Base-by-base conservation (phyloP, 30 jellyfish, hydroid and myxozoan genomes). In the Hydra vulgaris region DNA sequence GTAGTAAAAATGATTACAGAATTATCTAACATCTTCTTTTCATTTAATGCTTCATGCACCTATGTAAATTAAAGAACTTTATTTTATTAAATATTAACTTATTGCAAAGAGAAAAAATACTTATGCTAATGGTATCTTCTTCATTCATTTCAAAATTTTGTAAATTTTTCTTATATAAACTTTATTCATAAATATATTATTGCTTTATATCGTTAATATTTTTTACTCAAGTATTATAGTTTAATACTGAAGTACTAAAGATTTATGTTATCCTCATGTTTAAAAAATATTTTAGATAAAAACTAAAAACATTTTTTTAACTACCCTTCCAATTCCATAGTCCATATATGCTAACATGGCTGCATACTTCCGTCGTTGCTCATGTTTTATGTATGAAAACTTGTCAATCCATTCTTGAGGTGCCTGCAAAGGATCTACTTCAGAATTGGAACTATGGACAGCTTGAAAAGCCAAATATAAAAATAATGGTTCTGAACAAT, bases 401-500 rank as follows among this genome's bases (percentile, higher is more conserved):
- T 83, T 86, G 20, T 83, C 71, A 5, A 91, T 77, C 95, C 95
- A 91, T 24, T 82, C 40, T 54, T 86, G 87, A 8, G 95, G 92
- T 17, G 97, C 97, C 79, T 91, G 97, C 21, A 91, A 79, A 1
- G 96, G 96, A 81, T 89, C 97, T 67, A 81, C 94, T 53, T 74
- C 84, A 26, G 87, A 74, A 79, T 91, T 91, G 5, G 96, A 96
- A 91, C 97, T 91, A 68, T 91, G 97, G 7, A 91, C 97, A 20
- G 97, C 97, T 74, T 91, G 97, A 69, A 85, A 91, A 17, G 97
- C 97, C 69, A 91, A 76, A 72, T 91, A 91, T 54, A 91, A 83
- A 76, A 86, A 91, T 77, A 91, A 76, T 27, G 97, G 97, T 20
- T 78, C 85, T 40, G 96, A 82, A 22, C 55, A 78, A 87, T 85